Conservation (phyloP, 64 coral and sea anemone genomes). For the Porites australiensis region DNA sequence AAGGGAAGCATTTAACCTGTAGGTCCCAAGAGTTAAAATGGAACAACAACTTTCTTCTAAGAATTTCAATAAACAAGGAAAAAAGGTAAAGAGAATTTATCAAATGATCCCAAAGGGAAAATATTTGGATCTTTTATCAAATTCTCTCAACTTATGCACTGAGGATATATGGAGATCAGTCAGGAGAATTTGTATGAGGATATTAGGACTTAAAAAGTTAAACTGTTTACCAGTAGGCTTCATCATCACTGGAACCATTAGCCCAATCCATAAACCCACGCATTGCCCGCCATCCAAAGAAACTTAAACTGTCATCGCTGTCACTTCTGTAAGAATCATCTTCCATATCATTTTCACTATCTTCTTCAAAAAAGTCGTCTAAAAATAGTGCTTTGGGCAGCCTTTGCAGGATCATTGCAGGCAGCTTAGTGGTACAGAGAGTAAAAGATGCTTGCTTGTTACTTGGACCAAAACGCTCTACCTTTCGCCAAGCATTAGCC, state of each 20-base stretch:
- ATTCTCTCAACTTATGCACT: too few relatives aligned
- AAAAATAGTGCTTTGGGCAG: background rate
- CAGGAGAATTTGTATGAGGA: too few relatives aligned
- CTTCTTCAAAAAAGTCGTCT: slow-evolving; percentile 1
- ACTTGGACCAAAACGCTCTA: slow-evolving; percentile 21
- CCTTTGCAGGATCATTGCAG: slow-evolving; percentile 17
- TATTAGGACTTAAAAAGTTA: too few relatives aligned
- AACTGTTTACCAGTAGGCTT: background rate
- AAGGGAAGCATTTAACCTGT: too few relatives aligned
- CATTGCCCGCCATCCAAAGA: background rate
- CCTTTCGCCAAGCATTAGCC: slow-evolving; percentile 53
- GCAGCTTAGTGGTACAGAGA: slow-evolving; percentile 9
- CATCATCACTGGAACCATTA: background rate
- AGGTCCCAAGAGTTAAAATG: too few relatives aligned
- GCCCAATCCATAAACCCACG: slow-evolving; percentile 1
- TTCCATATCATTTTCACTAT: background rate
- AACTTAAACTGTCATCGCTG: slow-evolving; percentile 15
- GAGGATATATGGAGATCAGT: too few relatives aligned
- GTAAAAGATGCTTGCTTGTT: slow-evolving; percentile 32
- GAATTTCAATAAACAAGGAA: too few relatives aligned
- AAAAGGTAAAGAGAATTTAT: too few relatives aligned
- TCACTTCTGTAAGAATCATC: background rate
- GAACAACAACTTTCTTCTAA: too few relatives aligned
- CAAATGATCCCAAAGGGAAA: too few relatives aligned
- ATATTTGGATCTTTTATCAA: too few relatives aligned